Base-by-base conservation (phyloP, 2,113 vertebrate species). In the Hipposideros armiger region DNA sequence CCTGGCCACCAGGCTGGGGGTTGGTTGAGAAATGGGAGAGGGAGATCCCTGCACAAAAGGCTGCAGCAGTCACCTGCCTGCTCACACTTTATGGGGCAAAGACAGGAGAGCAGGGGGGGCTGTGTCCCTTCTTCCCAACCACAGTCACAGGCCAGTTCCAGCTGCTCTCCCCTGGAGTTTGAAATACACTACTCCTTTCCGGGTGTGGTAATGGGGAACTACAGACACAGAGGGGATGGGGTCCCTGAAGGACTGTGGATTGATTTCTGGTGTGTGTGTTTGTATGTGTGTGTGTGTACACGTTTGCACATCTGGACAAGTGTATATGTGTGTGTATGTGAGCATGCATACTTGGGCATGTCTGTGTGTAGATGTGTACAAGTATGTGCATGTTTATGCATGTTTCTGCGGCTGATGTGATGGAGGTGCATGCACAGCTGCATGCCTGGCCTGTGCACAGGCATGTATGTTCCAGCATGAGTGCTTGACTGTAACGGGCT, bases 1-100 rank as follows among this genome's bases (percentile, higher is more conserved):
- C 98, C 97, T 97, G 97, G 90, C 62, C 80, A 3, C 80, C 42
- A n/a, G 85, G 76, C 66, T 15, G 54, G 30, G 86, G 62, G 47
- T 9, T 24, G 92, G 56, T 7, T 0, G 80, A 36, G 52, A 45
- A 7, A 8, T 6, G 28, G 19, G 82, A 87, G 30, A 74, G 62
- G 74, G 64, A 24, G 7, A 24, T 4, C 45, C 19, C 50, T 40
- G 11, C 58, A 45, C 24, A 15, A 42, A 64, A n/a, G 74, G 13
- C 36, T 11, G 62, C 20, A 4, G 28, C 28, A 2, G 50, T 26
- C 50, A 7, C 62, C 50, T n/a, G 50, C 52, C 50, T n/a, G 50
- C 36, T 56, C 36, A 16, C 19, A 4, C 36, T 58, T 24, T 5
- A 9, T 2, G 19, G 64, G 32, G 10, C 22, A 26, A 32, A 45